A percentile compares a stretch with the other conserved stretches of the same genome.
Conservation (phyloP, 2,888 invertebrate genomes). For the Chouioia cunea region DNA sequence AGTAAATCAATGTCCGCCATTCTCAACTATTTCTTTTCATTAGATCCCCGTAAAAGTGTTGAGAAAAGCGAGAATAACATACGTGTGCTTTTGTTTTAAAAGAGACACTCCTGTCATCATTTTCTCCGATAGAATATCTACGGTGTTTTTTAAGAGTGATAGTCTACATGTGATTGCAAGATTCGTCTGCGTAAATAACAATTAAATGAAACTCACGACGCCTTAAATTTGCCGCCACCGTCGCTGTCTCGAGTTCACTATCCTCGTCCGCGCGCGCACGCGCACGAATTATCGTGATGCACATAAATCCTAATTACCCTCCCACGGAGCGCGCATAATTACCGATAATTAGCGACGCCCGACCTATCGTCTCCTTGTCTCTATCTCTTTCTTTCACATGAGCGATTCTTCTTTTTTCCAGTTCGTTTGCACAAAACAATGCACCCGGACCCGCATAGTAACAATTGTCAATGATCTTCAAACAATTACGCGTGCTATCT, state of each 20-base stretch:
- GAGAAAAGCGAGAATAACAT: too few species aligned
- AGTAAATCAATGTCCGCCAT: constrained; percentile 41
- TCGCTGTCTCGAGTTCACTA: not conserved
- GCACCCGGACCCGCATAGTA: not conserved
- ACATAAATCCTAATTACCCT: constrained; percentile 63
- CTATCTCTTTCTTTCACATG: not conserved
- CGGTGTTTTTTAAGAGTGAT: too few species aligned
- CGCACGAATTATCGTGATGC: constrained; percentile 57
- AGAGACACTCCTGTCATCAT: not conserved
- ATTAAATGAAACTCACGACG: constrained; percentile 57
- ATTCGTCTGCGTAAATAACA: constrained; percentile 62
- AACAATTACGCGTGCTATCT: not conserved
- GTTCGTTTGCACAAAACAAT: constrained; percentile 33
- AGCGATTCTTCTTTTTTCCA: constrained; percentile 18
- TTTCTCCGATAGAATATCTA: not conserved
- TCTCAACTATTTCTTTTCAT: constrained; percentile 49
- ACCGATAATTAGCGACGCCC: constrained; percentile 59
- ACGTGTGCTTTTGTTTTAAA: too few species aligned
- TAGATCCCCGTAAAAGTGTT: not conserved
- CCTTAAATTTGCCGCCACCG: constrained; percentile 50
- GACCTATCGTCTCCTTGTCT: constrained; percentile 43
- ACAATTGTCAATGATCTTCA: constrained; percentile 14
- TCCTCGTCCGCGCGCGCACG: constrained; percentile 39
- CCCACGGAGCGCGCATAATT: constrained; percentile 57
- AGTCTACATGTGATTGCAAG: constrained; percentile 54